Evolutionary conservation across 2,888 invertebrate species (phyloP).

Genomic region (Pristionchus mayeri): DNA sequence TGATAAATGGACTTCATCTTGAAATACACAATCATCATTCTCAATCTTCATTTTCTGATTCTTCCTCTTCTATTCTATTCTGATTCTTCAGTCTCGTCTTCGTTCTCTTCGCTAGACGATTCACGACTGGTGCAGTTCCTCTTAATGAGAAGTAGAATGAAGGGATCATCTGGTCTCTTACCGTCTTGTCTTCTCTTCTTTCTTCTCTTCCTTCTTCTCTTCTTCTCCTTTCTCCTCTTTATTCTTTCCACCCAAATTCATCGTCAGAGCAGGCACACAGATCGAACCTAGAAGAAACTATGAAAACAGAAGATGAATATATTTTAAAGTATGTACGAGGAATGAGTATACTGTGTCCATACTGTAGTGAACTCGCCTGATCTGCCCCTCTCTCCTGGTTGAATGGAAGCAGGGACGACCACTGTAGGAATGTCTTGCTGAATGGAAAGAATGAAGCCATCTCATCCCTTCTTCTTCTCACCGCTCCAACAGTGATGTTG

Average conservation of each 20-base stretch:
- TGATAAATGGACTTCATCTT: not conserved
- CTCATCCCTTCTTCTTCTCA: not conserved
- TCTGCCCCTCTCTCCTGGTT: not conserved
- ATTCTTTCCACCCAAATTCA: slow-evolving; percentile 14
- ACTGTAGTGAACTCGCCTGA: not conserved
- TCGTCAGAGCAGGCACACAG: slow-evolving; percentile 27
- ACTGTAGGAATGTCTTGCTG: slow-evolving; percentile 15
- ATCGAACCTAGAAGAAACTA: slow-evolving; percentile 1
- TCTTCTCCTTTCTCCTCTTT: slow-evolving; percentile 6
- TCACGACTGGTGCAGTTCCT: too few species aligned
- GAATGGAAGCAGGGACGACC: not conserved
- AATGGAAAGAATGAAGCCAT: not conserved
- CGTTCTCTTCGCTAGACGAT: too few species aligned
- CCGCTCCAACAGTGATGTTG: slow-evolving; percentile 45
- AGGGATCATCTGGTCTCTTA: too few species aligned
- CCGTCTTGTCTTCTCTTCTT: not conserved
- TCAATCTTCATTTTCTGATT: slow-evolving; percentile 30
- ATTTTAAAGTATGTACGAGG: too few species aligned
- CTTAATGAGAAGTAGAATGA: too few species aligned
- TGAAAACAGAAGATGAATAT: too few species aligned
- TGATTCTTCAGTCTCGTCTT: too few species aligned
- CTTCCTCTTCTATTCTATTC: slow-evolving; percentile 31
- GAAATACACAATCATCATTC: not conserved
- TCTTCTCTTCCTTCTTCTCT: too few species aligned
- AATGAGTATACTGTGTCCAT: too few species aligned